Evolutionary conservation across 2,888 invertebrate genomes (phyloP).

Genomic region (Venusia cambrica): DNA sequence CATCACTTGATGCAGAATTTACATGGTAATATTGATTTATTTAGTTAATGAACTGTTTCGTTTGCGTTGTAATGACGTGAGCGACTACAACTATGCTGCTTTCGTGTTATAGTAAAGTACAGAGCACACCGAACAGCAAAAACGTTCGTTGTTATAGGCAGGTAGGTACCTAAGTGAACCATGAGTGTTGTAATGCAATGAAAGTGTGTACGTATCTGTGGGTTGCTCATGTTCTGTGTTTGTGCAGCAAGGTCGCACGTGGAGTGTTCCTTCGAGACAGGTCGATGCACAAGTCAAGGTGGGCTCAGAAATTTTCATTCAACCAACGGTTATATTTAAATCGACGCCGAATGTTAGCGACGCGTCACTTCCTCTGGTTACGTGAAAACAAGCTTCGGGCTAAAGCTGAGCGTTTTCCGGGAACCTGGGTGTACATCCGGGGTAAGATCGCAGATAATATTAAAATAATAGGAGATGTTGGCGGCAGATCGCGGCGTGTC

Average conservation of each 20-base stretch:
- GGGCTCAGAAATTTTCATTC: conserved; percentile 73
- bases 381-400: conserved; percentile 19
- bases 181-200: conserved; percentile 35
- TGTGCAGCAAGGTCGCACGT: conserved; percentile 73
- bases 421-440: conserved; percentile 57
- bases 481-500: conserved; percentile 19
- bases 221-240: conserved; percentile 45
- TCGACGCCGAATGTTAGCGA: conserved; percentile 59
- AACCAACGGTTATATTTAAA: conserved; percentile 73
- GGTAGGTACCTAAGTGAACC: too few relatives aligned
- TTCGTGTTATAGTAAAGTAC: conserved; percentile 36
- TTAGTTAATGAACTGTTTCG: conserved; percentile 10
- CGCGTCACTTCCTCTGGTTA: conserved; percentile 59
- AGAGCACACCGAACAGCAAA: conserved; percentile 32
- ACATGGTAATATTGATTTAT: neutral
- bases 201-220: conserved; percentile 55
- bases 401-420: conserved; percentile 42
- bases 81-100: conserved; percentile 32
- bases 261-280: conserved; percentile 61
- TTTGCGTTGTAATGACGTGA: conserved; percentile 19
- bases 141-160: conserved; percentile 22
- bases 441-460: conserved; percentile 37
- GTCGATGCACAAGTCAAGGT: conserved; percentile 78
- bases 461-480: conserved; percentile 28
- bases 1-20: too few relatives aligned